phyloP scores from a whole-genome alignment of 2,113 vertebrate species.

The Baryphthengus martii region DNA sequence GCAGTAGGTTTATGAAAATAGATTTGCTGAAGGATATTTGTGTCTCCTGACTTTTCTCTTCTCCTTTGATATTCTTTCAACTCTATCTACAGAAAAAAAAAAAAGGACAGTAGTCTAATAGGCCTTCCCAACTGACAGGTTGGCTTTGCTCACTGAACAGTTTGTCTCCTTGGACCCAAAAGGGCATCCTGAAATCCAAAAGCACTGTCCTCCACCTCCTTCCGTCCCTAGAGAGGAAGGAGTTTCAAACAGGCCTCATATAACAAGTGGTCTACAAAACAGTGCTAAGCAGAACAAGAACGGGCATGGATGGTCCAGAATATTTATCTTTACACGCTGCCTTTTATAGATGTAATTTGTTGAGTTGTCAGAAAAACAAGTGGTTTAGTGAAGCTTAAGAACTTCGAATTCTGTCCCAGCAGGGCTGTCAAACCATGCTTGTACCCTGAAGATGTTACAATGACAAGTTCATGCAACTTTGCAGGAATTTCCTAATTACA shows the following conservation, averaged over 20 bases:
- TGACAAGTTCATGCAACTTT: constrained; percentile 48
- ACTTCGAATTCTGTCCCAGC: constrained; percentile 7
- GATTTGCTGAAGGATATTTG: not conserved
- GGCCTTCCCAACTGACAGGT: not conserved
- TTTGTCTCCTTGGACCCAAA: not conserved
- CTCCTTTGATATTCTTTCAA: not conserved
- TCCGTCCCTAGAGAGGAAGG: not conserved
- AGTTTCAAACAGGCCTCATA: not conserved
- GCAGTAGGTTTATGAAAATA: not conserved
- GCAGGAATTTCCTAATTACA: constrained; percentile 63
- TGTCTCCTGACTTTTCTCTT: not conserved
- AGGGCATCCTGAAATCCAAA: not conserved
- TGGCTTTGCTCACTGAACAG: not conserved
- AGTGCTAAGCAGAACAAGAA: not conserved
- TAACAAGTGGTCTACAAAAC: not conserved
- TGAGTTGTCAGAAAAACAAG: constrained; percentile 11
- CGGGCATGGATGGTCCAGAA: not conserved
- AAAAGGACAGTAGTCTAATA: not conserved
- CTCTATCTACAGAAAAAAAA: not conserved
- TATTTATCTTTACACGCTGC: not conserved
- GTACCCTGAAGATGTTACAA: constrained; percentile 34
- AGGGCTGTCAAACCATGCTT: constrained; percentile 15
- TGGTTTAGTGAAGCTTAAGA: not conserved
- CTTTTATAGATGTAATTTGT: not conserved
- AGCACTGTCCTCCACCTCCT: not conserved